Evolutionary conservation across 2,888 invertebrate genomes (phyloP).

Genomic region (Eupithecia exiguata): DNA sequence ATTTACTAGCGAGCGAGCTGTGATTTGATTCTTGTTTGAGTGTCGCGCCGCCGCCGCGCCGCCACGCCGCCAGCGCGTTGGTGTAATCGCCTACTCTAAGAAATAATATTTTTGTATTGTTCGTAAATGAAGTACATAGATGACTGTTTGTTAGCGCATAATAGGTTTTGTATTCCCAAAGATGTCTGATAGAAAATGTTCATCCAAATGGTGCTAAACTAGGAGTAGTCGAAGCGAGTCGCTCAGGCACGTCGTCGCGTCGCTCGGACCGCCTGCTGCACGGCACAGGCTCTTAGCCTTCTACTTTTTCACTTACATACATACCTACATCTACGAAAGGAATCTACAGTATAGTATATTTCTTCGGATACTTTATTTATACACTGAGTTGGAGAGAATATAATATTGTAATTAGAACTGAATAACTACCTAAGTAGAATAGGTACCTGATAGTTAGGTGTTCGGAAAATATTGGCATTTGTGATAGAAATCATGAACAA

Average conservation of each 20-base stretch:
- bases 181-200: constrained; percentile 60
- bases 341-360: constrained; percentile 28
- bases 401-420: constrained; percentile 36
- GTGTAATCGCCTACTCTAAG: constrained; percentile 72
- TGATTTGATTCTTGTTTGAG: constrained; percentile 63
- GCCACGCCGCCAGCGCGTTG: constrained; percentile 40
- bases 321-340: constrained; percentile 29
- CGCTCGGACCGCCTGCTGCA: not conserved
- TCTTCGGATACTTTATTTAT: constrained; percentile 31
- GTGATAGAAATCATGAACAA: constrained; percentile 41
- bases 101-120: constrained; percentile 82
- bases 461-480: constrained; percentile 43
- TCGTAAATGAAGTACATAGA: constrained; percentile 76
- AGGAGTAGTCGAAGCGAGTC: constrained; percentile 49
- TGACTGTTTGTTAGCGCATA: constrained; percentile 68
- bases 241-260: constrained; percentile 4
- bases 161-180: constrained; percentile 73
- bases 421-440: constrained; percentile 31
- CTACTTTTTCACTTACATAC: not conserved
- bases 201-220: constrained; percentile 78
- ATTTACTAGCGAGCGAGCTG: constrained; percentile 78
- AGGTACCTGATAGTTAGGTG: constrained; percentile 24
- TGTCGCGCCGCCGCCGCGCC: constrained; percentile 31
- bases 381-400: constrained; percentile 29
- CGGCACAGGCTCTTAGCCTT: not conserved